Evolutionary conservation across 2,797 vertebrate genomes (phyloP), one percentile per base, ranked within the genome.

Genomic region (Eulemur rubriventer): DNA sequence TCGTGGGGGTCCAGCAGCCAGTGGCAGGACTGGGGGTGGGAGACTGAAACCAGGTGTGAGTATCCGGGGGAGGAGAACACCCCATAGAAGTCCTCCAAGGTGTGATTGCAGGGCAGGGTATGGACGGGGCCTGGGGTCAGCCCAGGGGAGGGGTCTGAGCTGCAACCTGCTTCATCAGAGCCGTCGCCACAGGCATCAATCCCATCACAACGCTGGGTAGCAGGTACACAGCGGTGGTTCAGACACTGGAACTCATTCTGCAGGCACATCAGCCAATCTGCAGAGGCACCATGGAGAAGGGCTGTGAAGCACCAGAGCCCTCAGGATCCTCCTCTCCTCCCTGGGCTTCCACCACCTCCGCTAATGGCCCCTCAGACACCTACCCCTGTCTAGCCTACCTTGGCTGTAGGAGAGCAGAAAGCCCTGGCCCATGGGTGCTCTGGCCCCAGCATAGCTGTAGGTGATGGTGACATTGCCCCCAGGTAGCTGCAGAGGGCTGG

Each of bases 1-100:
- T 99, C 99, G 33, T 99, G 99, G 5, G 99, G 99, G 92, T 99
- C 99, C 94, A 99, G 97, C 24, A 98, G 98, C 99, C 99, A 99
- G 48, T 99, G 97, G 91, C 99, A 99, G 43, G 95, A 70, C 89
- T 95, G 57, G 26, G 95, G 97, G 35, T 96, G 80, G 11, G 96
- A 95, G 55, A 61, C 86, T 65, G 82, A 95, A 78, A 75, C 86
- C 86, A 97, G 65, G 18, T 83, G n/a, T 97, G 96, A 4, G n/a
- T 96, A 98, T 7, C 98, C 92, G 0, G 99, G 99, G 17, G 99
- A 99, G 28, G 98, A 98, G 81, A 99, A 99, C 41, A 99, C 99
- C 17, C 99, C 99, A 6, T 99, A 99, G 98, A 99, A 99, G 38
- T 98, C 99, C 94, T 98, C 98, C 41, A 99, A 97, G 70, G 99